A percentile compares a stretch with the other conserved stretches of the same genome.
Evolutionary conservation across 2,113 vertebrate genomes (phyloP).

Genomic region (Zingel zingel): DNA sequence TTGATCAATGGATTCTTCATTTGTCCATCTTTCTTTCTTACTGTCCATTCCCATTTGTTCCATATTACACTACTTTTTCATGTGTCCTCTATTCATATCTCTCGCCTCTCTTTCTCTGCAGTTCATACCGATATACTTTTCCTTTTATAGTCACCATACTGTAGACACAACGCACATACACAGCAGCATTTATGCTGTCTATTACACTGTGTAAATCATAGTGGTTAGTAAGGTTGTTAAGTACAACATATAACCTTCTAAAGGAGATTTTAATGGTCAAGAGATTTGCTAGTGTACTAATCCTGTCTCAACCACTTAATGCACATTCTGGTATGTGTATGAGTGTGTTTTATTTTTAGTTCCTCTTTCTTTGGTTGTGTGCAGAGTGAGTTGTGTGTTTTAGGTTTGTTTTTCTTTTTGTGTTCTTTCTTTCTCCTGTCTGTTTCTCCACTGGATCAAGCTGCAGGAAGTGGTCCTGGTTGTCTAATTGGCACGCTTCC

Average conservation of each 20-base stretch:
- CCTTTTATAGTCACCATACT: background rate
- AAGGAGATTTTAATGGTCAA: slow-evolving; percentile 1
- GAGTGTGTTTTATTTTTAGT: no score
- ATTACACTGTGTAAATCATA: background rate
- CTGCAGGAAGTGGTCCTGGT: no score
- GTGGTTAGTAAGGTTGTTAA: slow-evolving; percentile 12
- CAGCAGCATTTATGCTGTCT: background rate
- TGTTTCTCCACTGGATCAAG: no score
- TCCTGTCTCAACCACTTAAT: background rate
- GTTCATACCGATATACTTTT: slow-evolving; percentile 9
- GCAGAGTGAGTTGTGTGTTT: no score
- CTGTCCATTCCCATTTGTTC: background rate
- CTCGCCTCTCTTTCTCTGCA: background rate
- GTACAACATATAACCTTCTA: background rate
- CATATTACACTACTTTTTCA: slow-evolving; percentile 4
- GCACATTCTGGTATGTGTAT: no score
- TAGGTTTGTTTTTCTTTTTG: no score
- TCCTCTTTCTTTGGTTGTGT: no score
- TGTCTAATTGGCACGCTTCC: no score
- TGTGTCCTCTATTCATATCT: background rate
- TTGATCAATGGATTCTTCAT: slow-evolving; percentile 55
- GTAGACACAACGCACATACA: background rate
- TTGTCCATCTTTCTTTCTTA: slow-evolving; percentile 15
- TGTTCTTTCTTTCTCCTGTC: no score
- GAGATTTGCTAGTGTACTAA: background rate